Evolutionary conservation across 2,888 invertebrate species (phyloP).

Genomic region (Cryptosula pallasiana): DNA sequence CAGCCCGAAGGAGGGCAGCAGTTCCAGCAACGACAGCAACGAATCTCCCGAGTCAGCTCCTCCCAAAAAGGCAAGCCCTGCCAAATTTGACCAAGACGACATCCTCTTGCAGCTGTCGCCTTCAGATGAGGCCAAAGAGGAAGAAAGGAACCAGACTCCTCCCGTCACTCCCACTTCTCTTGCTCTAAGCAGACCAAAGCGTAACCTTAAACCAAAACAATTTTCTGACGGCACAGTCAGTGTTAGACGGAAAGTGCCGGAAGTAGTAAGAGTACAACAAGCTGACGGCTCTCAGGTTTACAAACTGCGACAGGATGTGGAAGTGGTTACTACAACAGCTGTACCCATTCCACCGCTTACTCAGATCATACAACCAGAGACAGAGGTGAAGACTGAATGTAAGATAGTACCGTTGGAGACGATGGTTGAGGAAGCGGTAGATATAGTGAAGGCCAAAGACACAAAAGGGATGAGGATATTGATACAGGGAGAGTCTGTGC

Average conservation of each 20-base stretch:
- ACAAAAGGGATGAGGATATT: slow-evolving; percentile 1
- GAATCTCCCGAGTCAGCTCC: background rate
- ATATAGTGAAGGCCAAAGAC: slow-evolving; percentile 16
- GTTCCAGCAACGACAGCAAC: background rate
- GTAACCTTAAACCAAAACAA: slow-evolving; percentile 16
- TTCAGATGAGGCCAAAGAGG: slow-evolving; percentile 10
- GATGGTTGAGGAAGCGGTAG: background rate
- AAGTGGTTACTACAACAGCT: background rate
- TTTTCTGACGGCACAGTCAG: slow-evolving; percentile 16
- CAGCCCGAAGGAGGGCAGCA: background rate
- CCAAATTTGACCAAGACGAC: slow-evolving; percentile 1
- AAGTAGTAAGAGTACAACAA: background rate
- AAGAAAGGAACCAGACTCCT: background rate
- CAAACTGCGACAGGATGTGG: slow-evolving; percentile 1
- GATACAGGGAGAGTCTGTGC: slow-evolving; percentile 18
- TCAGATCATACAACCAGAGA: background rate
- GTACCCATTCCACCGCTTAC: background rate
- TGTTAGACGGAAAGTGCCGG: background rate
- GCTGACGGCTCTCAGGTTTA: slow-evolving; percentile 14
- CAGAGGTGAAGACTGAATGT: background rate
- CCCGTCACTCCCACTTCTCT: slow-evolving; percentile 1
- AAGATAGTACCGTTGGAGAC: background rate
- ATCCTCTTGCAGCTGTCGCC: slow-evolving; percentile 8
- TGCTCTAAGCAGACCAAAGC: background rate
- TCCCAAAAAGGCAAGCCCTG: background rate